Percentiles rank a stretch among this genome's conserved stretches.
These are phyloP conservation scores for Galendromus occidentalis DNA, from an alignment of 1,140 invertebrate species.

Conservation along the genomic window DNA sequence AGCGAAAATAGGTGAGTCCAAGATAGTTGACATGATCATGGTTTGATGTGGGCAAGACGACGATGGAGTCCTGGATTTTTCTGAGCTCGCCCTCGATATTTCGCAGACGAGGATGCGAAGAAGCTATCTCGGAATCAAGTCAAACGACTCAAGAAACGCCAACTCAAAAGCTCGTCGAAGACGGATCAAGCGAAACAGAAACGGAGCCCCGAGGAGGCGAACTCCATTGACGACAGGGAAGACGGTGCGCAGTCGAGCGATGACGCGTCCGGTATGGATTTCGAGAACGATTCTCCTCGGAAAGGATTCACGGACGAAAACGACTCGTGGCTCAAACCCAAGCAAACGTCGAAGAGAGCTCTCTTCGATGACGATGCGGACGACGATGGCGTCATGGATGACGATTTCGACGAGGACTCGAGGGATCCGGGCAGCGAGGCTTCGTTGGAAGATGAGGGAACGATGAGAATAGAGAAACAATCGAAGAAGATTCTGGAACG, in stretches of 20 bases:
- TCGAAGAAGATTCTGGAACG: not conserved
- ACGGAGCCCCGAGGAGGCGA: too few species aligned
- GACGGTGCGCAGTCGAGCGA: conserved; percentile 13
- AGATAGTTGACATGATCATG: conserved; percentile 14
- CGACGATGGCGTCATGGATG: conserved; percentile 30
- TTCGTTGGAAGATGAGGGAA: not conserved
- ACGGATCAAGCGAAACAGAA: not conserved
- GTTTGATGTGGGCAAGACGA: too few species aligned
- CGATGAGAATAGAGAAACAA: not conserved
- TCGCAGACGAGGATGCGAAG: not conserved
- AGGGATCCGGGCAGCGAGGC: too few species aligned
- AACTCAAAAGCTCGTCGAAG: conserved; percentile 14
- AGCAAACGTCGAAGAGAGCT: conserved; percentile 25
- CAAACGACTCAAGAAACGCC: conserved; percentile 19
- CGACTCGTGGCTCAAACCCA: conserved; percentile 41
- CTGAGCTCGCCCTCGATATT: not conserved
- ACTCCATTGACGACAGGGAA: too few species aligned
- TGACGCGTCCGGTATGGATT: conserved; percentile 11
- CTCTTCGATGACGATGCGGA: conserved; percentile 13
- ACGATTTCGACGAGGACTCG: conserved; percentile 18
- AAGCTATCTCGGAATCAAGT: conserved; percentile 11
- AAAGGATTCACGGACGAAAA: conserved; percentile 42
- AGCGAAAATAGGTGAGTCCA: conserved; percentile 26
- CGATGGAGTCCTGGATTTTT: not conserved
- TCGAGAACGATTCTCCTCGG: conserved; percentile 18